Conservation (phyloP, 2,888 invertebrate species). For the Phrixothrix hirtus region DNA sequence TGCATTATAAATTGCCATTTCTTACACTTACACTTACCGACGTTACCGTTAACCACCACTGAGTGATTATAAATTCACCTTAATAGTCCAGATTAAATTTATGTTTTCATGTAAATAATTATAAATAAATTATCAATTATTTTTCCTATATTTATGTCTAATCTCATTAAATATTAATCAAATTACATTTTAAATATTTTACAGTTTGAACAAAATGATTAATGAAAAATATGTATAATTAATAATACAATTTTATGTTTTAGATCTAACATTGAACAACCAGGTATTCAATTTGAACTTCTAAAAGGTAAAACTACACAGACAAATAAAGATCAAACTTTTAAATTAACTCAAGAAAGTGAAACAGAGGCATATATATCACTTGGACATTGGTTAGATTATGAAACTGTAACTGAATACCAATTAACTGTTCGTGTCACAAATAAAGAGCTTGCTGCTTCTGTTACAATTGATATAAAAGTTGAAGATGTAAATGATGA, state of each 20-base stretch:
- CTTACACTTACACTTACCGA: too few relatives aligned
- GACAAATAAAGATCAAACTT: slow-evolving; percentile 81
- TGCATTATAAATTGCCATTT: too few relatives aligned
- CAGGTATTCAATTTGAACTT: slow-evolving; percentile 77
- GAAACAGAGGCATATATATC: slow-evolving; percentile 74
- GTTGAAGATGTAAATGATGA: slow-evolving; percentile 91
- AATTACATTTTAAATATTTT: too few relatives aligned
- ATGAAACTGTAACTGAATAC: slow-evolving; percentile 82
- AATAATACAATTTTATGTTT: slow-evolving; percentile 32
- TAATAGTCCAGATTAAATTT: too few relatives aligned
- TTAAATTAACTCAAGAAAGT: slow-evolving; percentile 64
- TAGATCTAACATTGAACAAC: slow-evolving; percentile 76
- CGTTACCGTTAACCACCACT: too few relatives aligned
- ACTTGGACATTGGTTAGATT: slow-evolving; percentile 78
- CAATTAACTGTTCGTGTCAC: slow-evolving; percentile 80
- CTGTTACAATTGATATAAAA: slow-evolving; percentile 76
- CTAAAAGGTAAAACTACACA: slow-evolving; percentile 83
- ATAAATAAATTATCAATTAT: too few relatives aligned
- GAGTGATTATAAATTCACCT: too few relatives aligned
- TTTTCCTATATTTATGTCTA: too few relatives aligned
- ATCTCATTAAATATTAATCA: too few relatives aligned
- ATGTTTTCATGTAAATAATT: too few relatives aligned
- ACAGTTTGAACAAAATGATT: too few relatives aligned
- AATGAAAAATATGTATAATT: neutral
- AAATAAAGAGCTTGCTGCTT: slow-evolving; percentile 80